Evolutionary conservation across 2,113 vertebrate species (phyloP).

Genomic region (Oryzias javanicus): DNA sequence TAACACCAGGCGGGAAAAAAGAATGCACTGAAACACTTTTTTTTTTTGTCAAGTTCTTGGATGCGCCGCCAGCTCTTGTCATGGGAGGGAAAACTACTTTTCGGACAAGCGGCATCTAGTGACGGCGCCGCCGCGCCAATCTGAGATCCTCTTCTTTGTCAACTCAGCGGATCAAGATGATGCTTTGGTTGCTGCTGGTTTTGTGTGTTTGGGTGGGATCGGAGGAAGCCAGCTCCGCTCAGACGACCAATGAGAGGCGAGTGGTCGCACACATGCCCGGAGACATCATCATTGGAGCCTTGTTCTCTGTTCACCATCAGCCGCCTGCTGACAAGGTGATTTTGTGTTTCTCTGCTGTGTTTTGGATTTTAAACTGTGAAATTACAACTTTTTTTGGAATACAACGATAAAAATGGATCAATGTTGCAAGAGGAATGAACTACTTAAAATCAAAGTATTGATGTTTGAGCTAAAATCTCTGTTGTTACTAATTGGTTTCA

Average conservation of each 20-base stretch:
- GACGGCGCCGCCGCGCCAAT: conserved; percentile 11
- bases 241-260: conserved; percentile 87
- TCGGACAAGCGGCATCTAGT: conserved; percentile 36
- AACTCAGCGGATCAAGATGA: conserved; percentile 77
- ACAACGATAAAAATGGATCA: too few relatives aligned
- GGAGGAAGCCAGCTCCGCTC: conserved; percentile 74
- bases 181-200: conserved; percentile 80
- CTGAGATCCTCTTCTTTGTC: conserved; percentile 12
- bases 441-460: too few relatives aligned
- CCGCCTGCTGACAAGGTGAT: conserved; percentile 93
- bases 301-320: conserved; percentile 98
- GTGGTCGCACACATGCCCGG: conserved; percentile 94
- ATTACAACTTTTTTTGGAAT: not conserved
- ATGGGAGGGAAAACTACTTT: conserved; percentile 52
- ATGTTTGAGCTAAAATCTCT: too few relatives aligned
- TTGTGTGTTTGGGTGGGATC: conserved; percentile 64
- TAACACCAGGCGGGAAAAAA: conserved; percentile 38
- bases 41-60: conserved; percentile 8
- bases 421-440: too few relatives aligned
- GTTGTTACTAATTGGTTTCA: too few relatives aligned
- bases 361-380: not conserved
- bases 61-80: conserved; percentile 18
- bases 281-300: conserved; percentile 95
- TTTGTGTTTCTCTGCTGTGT: conserved; percentile 4
- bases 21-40: conserved; percentile 4